Conservation (phyloP, 1,140 invertebrate species). For the Pachypeltis micranthus region DNA sequence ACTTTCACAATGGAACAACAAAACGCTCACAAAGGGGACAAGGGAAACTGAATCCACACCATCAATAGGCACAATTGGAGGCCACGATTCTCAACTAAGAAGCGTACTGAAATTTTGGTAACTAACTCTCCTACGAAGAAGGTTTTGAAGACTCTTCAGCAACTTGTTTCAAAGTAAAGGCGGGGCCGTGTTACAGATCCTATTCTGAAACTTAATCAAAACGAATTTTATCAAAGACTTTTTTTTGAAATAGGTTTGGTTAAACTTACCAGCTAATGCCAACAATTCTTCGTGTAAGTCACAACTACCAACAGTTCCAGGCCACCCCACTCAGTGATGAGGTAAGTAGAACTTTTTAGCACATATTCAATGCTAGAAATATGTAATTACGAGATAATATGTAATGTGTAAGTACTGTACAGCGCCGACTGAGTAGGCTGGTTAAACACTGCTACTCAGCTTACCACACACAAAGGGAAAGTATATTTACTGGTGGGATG, state of each 20-base stretch:
- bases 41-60: background rate
- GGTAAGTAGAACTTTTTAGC: background rate
- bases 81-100: background rate
- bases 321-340: too few species aligned
- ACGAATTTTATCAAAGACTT: too few species aligned
- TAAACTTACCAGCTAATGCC: background rate
- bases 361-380: background rate
- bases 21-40: background rate
- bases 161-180: background rate
- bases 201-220: background rate
- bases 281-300: background rate
- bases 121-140: background rate
- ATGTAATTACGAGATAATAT: too few species aligned
- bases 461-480: too few species aligned
- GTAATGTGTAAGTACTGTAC: too few species aligned
- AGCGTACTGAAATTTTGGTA: background rate
- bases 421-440: too few species aligned
- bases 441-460: too few species aligned
- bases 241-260: background rate
- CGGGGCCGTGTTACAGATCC: background rate
- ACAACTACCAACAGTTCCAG: too few species aligned
- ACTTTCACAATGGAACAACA: background rate
- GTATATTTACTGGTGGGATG: too few species aligned
- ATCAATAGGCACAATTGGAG: background rate
- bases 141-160: background rate